These are phyloP conservation scores for Adelognathus sp. DNA, from an alignment of 2,888 invertebrate genomes.

Conservation along the genomic window DNA sequence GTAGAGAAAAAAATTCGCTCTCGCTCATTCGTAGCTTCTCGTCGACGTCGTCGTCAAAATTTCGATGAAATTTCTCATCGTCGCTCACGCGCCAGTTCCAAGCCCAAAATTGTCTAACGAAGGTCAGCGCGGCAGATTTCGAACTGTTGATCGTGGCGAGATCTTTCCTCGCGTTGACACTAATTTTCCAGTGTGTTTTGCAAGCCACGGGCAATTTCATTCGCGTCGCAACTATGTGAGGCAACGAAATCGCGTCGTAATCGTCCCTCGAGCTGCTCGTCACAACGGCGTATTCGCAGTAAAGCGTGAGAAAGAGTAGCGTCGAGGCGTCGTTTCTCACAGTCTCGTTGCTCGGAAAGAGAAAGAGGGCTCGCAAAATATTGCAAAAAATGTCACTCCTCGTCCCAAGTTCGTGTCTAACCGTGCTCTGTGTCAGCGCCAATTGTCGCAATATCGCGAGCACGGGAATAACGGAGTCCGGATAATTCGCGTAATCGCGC, in stretches of 20 bases:
- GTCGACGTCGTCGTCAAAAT: too few relatives aligned
- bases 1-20: constrained; percentile 82
- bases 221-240: constrained; percentile 79
- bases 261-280: constrained; percentile 54
- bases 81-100: constrained; percentile 74
- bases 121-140: constrained; percentile 65
- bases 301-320: constrained; percentile 82
- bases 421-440: constrained; percentile 82
- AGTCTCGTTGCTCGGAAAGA: constrained; percentile 83
- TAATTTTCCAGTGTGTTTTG: constrained; percentile 81
- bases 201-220: constrained; percentile 82
- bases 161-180: constrained; percentile 78
- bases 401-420: constrained; percentile 84
- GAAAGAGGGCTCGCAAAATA: constrained; percentile 83
- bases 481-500: constrained; percentile 81
- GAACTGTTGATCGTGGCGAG: constrained; percentile 68
- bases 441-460: constrained; percentile 82
- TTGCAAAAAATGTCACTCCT: constrained; percentile 80
- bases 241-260: constrained; percentile 80
- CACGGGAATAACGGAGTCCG: constrained; percentile 82
- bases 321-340: constrained; percentile 82
- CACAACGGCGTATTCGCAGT: constrained; percentile 79
- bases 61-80: constrained; percentile 62
- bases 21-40: constrained; percentile 71
- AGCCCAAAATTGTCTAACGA: constrained; percentile 75